These are phyloP conservation scores for Serrognathus titanus DNA, from an alignment of 2,888 invertebrate species.

Conservation along the genomic window DNA sequence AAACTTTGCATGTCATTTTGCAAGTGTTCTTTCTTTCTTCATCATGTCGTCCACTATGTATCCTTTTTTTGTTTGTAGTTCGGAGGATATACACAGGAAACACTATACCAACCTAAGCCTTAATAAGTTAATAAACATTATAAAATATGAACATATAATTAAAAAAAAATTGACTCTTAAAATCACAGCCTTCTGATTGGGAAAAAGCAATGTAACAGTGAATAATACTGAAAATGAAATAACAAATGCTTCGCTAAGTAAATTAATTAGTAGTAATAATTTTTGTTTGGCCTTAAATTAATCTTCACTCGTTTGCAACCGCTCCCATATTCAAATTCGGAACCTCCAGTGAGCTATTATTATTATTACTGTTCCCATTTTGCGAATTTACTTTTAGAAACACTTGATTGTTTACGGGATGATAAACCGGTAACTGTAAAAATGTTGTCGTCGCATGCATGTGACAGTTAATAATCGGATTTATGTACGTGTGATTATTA, in stretches of 20 bases:
- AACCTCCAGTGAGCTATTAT: no score
- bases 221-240: conserved; percentile 3
- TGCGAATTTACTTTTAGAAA: no score
- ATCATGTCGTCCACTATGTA: background rate
- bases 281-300: background rate
- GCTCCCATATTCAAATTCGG: no score
- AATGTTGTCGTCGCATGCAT: conserved; percentile 33
- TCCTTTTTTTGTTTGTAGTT: background rate
- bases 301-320: background rate
- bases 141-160: background rate
- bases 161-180: conserved; percentile 4
- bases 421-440: background rate
- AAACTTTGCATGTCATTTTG: background rate
- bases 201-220: background rate
- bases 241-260: background rate
- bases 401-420: background rate
- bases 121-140: background rate
- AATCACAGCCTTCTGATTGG: conserved; percentile 9
- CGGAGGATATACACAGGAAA: background rate
- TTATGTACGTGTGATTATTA: conserved; percentile 40
- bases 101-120: background rate
- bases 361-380: no score
- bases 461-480: conserved; percentile 42
- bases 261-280: background rate
- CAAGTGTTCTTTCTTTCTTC: background rate